A percentile compares a stretch with the other conserved stretches of the same genome.
Conservation (phyloP, 2,113 vertebrate genomes). For the Apaloderma vittatum region DNA sequence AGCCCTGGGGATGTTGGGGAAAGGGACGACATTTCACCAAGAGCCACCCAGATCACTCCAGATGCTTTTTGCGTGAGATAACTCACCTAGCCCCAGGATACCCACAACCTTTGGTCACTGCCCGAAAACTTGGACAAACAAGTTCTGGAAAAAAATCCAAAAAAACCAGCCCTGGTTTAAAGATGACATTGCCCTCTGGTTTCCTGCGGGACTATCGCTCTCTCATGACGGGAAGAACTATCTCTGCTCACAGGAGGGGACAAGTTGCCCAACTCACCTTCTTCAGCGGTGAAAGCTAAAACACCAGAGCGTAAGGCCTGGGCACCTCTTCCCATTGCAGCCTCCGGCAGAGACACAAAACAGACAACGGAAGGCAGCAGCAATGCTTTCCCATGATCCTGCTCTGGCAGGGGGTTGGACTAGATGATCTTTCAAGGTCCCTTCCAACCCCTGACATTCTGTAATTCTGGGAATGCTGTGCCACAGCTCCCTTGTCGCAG, state of each 20-base stretch:
- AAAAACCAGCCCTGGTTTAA: background rate
- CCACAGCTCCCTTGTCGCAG: background rate
- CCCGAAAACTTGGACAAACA: background rate
- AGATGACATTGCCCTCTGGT: background rate
- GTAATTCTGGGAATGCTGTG: no score
- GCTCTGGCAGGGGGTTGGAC: no score
- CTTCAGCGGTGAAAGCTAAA: background rate
- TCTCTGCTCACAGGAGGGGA: background rate
- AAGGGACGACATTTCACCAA: background rate
- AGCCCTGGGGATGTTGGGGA: background rate
- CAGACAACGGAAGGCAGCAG: background rate
- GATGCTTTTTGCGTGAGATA: background rate
- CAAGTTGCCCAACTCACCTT: rapidly evolving
- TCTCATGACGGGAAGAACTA: background rate
- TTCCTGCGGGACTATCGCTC: background rate
- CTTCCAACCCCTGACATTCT: no score
- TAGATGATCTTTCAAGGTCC: no score
- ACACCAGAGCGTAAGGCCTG: rapidly evolving
- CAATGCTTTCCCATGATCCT: no score
- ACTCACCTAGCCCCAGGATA: background rate
- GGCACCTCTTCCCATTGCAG: background rate
- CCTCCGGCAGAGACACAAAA: background rate
- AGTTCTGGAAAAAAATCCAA: background rate
- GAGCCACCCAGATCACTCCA: background rate
- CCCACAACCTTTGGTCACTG: background rate